Evolutionary conservation across 2,797 vertebrate species (phyloP), one percentile per base, ranked within the genome.

Genomic region (Acropternis orthonyx): DNA sequence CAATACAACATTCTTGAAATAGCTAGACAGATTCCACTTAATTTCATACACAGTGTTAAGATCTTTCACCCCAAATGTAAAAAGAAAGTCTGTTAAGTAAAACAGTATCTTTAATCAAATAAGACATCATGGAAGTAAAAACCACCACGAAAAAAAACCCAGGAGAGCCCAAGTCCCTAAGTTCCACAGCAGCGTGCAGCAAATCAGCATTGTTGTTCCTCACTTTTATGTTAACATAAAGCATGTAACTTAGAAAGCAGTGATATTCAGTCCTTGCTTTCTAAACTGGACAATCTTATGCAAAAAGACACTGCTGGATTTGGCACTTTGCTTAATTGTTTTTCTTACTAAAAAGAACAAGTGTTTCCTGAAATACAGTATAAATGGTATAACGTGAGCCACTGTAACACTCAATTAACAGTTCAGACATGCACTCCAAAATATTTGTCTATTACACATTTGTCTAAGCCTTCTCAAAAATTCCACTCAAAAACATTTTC

Each of bases 321-420:
- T 97, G 97, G 97, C 97, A 97, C 97, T 97, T 97, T 18, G 92
- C 82, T 95, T 85, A 49, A 75, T 19, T 92, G 74, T 41, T 92
- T 95, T 94, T 76, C 79, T 89, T 68, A 80, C 59, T 93, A 63
- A 90, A 89, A 83, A 84, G 49, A 93, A 5, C 39, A 93, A 85
- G 94, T 61, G 88, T 48, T 66, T 95, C 83, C 92, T 85, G 92
- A 85, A 87, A 80, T 85, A 93, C 65, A 85, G 63, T 85, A 85
- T 89, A 91, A 65, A 73, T 11, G 37, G 76, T 85, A 91, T 46
- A 93, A 94, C 24, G 36, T 37, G 41, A 95, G 62, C 68, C 85
- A 49, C 85, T 75, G 79, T 66, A 78, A 92, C 34, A 76, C 46
- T 67, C 85, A 82, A 76, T 79, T 82, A 83, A 91, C n/a, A 3